Conservation (phyloP, 2,113 vertebrate species). For the Equus przewalskii region DNA sequence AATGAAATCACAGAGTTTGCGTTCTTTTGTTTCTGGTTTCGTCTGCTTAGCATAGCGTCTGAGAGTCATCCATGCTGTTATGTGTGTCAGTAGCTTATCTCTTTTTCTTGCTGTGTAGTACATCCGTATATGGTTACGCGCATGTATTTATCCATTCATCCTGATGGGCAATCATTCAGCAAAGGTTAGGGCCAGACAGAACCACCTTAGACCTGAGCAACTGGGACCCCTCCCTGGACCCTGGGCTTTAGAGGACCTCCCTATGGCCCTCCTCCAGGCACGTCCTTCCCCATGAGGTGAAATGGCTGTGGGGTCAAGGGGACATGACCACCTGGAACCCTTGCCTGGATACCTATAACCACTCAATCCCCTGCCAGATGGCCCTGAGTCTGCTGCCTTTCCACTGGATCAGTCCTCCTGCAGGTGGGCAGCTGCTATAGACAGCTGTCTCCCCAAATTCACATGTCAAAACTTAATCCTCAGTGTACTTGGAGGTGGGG, state of each 20-base stretch:
- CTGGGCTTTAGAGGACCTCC: not conserved
- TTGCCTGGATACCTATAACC: not conserved
- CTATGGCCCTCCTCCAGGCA: not conserved
- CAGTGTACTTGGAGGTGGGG: not conserved
- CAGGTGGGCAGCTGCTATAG: not conserved
- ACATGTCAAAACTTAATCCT: not conserved
- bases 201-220: not conserved
- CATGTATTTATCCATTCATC: not conserved
- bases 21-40: not conserved
- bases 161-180: not conserved
- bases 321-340: not conserved
- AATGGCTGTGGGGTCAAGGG: not conserved
- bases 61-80: not conserved
- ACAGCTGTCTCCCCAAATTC: not conserved
- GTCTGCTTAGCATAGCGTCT: slow-evolving; percentile 1
- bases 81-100: not conserved
- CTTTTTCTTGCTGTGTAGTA: not conserved
- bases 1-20: not conserved
- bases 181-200: not conserved
- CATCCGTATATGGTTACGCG: not conserved
- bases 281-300: not conserved
- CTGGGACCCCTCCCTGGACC: not conserved
- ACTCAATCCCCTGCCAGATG: not conserved
- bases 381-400: not conserved
- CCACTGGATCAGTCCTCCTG: not conserved